A percentile compares a stretch with the other conserved stretches of the same genome.
Evolutionary conservation across 2,113 vertebrate species (phyloP).

Genomic region (Serranochromis macrocephalus): DNA sequence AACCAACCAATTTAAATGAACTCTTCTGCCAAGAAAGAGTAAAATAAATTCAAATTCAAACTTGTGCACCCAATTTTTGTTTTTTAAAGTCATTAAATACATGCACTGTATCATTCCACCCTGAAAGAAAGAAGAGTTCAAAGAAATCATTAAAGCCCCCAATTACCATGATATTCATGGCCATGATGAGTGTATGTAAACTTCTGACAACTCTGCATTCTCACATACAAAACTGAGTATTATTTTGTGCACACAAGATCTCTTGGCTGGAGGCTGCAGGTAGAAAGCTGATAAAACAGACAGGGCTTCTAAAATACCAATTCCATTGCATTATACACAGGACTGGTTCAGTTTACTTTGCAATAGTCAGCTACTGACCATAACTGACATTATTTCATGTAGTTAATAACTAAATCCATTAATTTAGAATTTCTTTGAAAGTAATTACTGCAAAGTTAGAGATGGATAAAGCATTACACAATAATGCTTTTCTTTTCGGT

Average conservation of each 20-base stretch:
- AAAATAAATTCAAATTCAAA: background rate
- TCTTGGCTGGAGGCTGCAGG: background rate
- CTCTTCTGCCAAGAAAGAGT: background rate
- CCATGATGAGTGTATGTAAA: background rate
- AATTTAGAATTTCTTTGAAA: background rate
- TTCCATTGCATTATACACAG: background rate
- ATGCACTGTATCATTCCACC: background rate
- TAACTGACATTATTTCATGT: background rate
- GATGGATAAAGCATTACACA: background rate
- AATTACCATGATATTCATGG: background rate
- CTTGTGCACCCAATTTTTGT: background rate
- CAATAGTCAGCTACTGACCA: background rate
- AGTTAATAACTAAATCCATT: background rate
- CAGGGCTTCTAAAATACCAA: background rate
- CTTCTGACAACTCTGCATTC: background rate
- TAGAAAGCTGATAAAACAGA: background rate
- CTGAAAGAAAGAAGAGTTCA: background rate
- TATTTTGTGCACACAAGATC: background rate
- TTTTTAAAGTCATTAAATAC: background rate
- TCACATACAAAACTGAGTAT: background rate
- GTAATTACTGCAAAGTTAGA: background rate
- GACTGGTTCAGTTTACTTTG: background rate
- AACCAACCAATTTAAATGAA: background rate
- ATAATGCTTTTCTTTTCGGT: background rate
- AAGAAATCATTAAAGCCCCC: background rate